These are phyloP conservation scores for Leptopterna dolabrata DNA, from an alignment of 2,888 invertebrate species.

Conservation along the genomic window DNA sequence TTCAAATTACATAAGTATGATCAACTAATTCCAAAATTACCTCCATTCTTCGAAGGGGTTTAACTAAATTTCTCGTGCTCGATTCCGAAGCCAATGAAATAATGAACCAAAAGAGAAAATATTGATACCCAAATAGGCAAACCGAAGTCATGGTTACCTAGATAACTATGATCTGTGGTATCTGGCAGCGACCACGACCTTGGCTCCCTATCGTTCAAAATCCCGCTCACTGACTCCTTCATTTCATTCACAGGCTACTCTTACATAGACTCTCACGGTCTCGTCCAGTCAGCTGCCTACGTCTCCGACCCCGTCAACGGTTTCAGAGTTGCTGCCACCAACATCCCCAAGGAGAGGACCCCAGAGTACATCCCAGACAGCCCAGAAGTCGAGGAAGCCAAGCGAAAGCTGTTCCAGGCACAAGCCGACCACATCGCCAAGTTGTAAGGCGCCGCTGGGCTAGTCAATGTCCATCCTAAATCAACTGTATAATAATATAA, in stretches of 20 bases:
- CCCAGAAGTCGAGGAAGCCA: constrained; percentile 67
- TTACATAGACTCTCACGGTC: constrained; percentile 76
- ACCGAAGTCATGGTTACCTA: no score
- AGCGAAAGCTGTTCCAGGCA: constrained; percentile 65
- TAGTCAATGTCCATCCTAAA: constrained; percentile 27
- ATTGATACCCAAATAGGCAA: no score
- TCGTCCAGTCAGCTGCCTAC: constrained; percentile 75
- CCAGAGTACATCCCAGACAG: constrained; percentile 65
- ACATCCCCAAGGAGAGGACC: constrained; percentile 69
- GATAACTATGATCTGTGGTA: no score
- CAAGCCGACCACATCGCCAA: constrained; percentile 60
- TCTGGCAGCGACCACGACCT: no score
- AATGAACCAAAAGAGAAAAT: no score
- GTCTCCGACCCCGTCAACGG: constrained; percentile 74
- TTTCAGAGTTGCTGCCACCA: constrained; percentile 75
- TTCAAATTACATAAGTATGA: no score
- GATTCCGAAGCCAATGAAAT: no score
- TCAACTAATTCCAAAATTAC: no score
- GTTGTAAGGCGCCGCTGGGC: constrained; percentile 37
- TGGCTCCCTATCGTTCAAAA: no score
- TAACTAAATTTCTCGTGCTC: no score
- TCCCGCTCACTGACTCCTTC: no score
- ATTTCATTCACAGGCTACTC: constrained; percentile 70
- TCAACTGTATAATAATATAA: background rate
- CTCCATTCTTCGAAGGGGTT: no score